Evolutionary conservation across 2,797 vertebrate genomes (phyloP), one percentile per base, ranked within the genome.

Genomic region (Sebastes taczanowskii): DNA sequence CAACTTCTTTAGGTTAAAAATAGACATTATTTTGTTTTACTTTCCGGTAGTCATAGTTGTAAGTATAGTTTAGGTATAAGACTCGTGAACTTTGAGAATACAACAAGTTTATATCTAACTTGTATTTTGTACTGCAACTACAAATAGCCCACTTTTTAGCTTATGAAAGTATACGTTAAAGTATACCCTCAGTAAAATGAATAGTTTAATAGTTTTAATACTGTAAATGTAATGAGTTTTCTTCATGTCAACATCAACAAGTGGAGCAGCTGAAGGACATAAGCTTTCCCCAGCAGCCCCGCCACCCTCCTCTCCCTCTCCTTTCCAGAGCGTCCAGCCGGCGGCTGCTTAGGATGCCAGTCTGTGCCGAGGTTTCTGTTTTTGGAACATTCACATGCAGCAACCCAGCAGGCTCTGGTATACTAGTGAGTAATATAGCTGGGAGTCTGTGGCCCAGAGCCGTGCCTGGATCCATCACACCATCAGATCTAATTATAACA

Each of bases 401-500:
- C 0, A 46, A 16, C 42, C 16, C 42, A 16, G 14, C 14, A 46
- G 18, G 6, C 46, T 49, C 7, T 20, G 46, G 18, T 20, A 20
- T 9, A 8, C 6, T n/a, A 20, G 46, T 52, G 46, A 52, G 38
- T 14, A 38, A 38, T 14, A 38, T 74, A 70, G 23, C 46, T 10
- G 2, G 5, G 38, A 58, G 67, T 49, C 63, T 56, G 71, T 22
- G 35, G n/a, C 58, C 38, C 38, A 13, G 20, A 56, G 62, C 67
- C 14, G 64, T 5, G 65, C 35, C 66, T 46, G 70, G 30, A 68
- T 75, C 81, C 80, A 55, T 84, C 73, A 59, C 22, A 65, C 78
- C 86, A 73, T 66, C 78, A 27, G 4, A 22, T 77, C 85, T 90
- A 91, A 90, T 83, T 72, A 89, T 93, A 94, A 75, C 69, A 32